Conservation (phyloP, 2,113 vertebrate genomes). For the Notothenia coriiceps region DNA sequence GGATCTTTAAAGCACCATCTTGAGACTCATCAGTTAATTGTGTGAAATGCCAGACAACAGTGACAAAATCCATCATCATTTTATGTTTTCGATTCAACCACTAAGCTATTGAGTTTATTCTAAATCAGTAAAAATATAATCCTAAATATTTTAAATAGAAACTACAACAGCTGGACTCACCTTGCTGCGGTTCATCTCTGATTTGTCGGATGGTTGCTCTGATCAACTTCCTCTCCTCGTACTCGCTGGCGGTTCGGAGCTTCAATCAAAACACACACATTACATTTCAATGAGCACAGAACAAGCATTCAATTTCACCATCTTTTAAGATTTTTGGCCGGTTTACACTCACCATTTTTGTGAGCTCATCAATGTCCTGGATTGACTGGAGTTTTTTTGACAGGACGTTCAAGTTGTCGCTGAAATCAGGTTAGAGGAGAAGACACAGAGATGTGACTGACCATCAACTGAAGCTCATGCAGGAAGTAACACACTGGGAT, state of each 20-base stretch:
- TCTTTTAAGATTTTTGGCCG: not conserved
- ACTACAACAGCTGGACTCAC: constrained; percentile 67
- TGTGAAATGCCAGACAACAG: not conserved
- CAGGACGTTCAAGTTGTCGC: constrained; percentile 83
- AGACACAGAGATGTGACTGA: constrained; percentile 50
- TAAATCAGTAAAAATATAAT: no score
- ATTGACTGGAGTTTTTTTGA: constrained; percentile 88
- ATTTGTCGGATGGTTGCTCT: constrained; percentile 91
- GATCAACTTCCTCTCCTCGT: constrained; percentile 94
- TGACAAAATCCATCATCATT: no score
- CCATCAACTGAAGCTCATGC: constrained; percentile 1
- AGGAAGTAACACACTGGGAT: not conserved
- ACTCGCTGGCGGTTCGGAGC: constrained; percentile 89
- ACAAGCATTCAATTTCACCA: not conserved
- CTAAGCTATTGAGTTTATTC: no score
- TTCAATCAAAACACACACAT: constrained; percentile 56
- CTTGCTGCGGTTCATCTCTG: constrained; percentile 89
- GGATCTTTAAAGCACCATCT: not conserved
- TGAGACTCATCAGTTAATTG: not conserved
- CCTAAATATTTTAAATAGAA: no score
- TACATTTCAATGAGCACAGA: not conserved
- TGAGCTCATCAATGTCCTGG: constrained; percentile 91
- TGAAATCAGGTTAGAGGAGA: constrained; percentile 82
- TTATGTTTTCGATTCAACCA: no score
- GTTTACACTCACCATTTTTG: constrained; percentile 86